Evolutionary conservation across 2,113 vertebrate species (phyloP).

Genomic region (Puma concolor): DNA sequence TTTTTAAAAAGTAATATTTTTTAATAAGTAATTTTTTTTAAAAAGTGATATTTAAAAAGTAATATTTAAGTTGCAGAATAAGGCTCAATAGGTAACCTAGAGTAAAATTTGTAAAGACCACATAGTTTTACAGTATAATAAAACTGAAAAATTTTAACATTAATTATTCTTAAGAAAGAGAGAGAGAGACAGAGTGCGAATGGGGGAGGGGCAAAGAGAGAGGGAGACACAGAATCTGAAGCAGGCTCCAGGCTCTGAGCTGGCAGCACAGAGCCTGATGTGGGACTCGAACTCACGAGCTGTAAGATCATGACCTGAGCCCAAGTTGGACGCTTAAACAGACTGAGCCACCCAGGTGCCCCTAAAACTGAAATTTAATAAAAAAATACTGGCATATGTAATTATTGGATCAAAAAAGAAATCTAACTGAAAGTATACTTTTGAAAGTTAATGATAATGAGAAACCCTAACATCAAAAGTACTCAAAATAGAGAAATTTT

Average conservation of each 20-base stretch:
- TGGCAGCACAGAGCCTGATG: no score
- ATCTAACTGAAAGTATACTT: neutral
- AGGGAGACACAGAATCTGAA: no score
- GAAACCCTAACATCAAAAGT: neutral
- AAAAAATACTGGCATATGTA: neutral
- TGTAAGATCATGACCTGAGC: no score
- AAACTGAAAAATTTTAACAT: neutral
- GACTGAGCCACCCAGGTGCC: no score
- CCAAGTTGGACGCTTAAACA: no score
- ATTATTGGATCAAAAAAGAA: neutral
- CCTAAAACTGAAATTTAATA: constrained; percentile 15
- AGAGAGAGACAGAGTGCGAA: no score
- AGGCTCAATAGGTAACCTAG: neutral
- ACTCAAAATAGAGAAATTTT: neutral
- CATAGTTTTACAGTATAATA: neutral
- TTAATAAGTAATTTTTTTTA: neutral
- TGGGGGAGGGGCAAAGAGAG: no score
- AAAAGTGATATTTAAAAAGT: neutral
- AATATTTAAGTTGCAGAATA: neutral
- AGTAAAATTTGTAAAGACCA: constrained; percentile 1
- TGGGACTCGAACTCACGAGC: no score
- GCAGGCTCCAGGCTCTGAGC: no score
- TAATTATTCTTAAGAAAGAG: no score
- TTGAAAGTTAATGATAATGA: neutral
- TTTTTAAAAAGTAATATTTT: neutral